Evolutionary conservation across 2,797 vertebrate genomes (phyloP).

Genomic region (Borostomias antarcticus): DNA sequence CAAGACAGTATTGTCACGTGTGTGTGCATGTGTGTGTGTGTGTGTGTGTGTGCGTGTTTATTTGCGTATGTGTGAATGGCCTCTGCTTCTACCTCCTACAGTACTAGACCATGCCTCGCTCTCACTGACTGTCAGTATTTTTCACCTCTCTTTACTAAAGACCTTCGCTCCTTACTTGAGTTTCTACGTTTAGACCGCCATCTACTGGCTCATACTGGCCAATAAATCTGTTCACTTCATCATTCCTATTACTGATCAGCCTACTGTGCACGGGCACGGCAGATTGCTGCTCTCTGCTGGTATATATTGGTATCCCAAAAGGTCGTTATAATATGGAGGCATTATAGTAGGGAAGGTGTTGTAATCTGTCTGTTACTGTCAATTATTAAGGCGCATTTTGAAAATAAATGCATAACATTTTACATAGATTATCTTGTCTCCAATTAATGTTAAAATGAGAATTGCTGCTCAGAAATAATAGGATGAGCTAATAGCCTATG

Average conservation of each 20-base stretch:
- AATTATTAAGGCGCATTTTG: too few species aligned
- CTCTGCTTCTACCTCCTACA: too few species aligned
- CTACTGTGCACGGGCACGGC: constrained; percentile 30
- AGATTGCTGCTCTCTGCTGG: constrained; percentile 60
- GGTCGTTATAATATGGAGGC: background rate
- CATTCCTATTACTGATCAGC: background rate
- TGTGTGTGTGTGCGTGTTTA: too few species aligned
- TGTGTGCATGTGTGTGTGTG: too few species aligned
- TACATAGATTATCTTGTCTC: too few species aligned
- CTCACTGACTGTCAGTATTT: background rate
- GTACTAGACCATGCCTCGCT: background rate
- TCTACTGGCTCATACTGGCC: constrained; percentile 40
- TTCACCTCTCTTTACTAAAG: background rate
- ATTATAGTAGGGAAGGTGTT: background rate
- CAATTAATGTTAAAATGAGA: background rate
- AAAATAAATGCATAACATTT: too few species aligned
- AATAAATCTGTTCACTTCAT: background rate
- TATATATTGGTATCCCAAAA: background rate
- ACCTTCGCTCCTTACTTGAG: background rate
- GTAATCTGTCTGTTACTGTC: too few species aligned
- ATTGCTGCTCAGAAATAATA: too few species aligned
- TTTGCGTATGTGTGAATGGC: too few species aligned
- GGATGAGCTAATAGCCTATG: too few species aligned
- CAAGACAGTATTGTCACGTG: too few species aligned
- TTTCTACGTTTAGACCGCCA: constrained; percentile 42